Percentiles rank a stretch among this genome's conserved stretches.
Conservation (phyloP, 2,797 vertebrate genomes). For the Buceros bicornis region DNA sequence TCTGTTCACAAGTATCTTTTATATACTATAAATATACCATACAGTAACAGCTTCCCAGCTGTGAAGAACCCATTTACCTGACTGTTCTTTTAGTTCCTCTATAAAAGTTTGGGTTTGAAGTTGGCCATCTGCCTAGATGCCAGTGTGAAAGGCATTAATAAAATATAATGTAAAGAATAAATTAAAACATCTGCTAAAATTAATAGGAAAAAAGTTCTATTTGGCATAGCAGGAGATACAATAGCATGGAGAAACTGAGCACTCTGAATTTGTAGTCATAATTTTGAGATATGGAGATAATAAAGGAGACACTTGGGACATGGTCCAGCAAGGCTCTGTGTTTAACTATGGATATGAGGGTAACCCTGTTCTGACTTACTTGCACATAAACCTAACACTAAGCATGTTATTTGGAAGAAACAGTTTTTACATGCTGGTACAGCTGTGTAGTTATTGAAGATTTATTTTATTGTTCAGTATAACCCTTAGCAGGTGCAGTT, state of each 20-base stretch:
- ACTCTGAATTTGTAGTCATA: background rate
- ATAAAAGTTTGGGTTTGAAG: constrained; percentile 48
- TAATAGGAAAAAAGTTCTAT: background rate
- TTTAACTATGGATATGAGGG: background rate
- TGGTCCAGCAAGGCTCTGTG: background rate
- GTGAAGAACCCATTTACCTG: constrained; percentile 50
- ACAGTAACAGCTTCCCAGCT: constrained; percentile 62
- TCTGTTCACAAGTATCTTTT: constrained; percentile 59
- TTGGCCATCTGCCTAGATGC: constrained; percentile 43
- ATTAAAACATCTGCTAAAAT: constrained; percentile 31
- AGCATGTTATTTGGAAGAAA: background rate
- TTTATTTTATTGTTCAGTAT: background rate
- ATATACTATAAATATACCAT: constrained; percentile 61
- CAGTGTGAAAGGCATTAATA: background rate
- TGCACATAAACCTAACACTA: background rate
- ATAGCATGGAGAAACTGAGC: background rate
- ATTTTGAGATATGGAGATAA: background rate
- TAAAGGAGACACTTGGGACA: background rate
- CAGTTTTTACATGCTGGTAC: background rate
- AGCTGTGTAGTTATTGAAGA: background rate
- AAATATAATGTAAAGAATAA: constrained; percentile 31
- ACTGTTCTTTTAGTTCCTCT: constrained; percentile 45
- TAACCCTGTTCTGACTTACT: background rate
- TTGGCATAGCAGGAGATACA: background rate
- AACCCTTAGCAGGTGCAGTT: background rate